These are phyloP conservation scores for Calliphora vomitoria DNA, from an alignment of 2,888 invertebrate genomes.

Conservation along the genomic window DNA sequence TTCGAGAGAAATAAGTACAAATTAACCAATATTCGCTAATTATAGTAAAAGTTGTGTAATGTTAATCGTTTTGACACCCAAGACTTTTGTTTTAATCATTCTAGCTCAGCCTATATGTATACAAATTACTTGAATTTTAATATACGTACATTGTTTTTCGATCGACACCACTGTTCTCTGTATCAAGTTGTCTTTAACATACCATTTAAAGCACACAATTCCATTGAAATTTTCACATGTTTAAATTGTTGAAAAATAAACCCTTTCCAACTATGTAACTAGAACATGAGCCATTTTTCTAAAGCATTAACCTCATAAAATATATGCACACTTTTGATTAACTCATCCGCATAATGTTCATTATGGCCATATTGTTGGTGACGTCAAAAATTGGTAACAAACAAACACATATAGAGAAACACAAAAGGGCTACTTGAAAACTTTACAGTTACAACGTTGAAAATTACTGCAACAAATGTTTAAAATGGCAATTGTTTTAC, in stretches of 20 bases:
- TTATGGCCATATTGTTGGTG: slow-evolving; percentile 69
- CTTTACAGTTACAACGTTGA: slow-evolving; percentile 44
- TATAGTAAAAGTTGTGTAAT: no score
- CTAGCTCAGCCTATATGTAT: no score
- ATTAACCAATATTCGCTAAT: no score
- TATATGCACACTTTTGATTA: slow-evolving; percentile 69
- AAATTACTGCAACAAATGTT: slow-evolving; percentile 71
- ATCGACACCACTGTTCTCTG: no score
- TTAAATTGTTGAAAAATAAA: not conserved
- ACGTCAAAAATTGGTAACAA: slow-evolving; percentile 53
- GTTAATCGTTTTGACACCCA: no score
- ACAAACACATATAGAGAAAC: not conserved
- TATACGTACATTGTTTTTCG: no score
- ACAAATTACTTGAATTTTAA: no score
- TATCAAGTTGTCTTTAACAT: not conserved
- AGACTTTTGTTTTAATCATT: no score
- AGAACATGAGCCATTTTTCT: slow-evolving; percentile 34
- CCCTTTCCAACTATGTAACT: not conserved
- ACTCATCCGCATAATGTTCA: slow-evolving; percentile 75
- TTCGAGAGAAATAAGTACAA: no score
- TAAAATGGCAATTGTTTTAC: slow-evolving; percentile 65
- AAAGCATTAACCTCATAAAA: slow-evolving; percentile 65
- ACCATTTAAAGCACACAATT: not conserved
- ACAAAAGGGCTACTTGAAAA: slow-evolving; percentile 48
- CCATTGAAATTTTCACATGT: not conserved